Evolutionary conservation across 2,888 invertebrate species (phyloP).

Genomic region (Drosophila demipolita): DNA sequence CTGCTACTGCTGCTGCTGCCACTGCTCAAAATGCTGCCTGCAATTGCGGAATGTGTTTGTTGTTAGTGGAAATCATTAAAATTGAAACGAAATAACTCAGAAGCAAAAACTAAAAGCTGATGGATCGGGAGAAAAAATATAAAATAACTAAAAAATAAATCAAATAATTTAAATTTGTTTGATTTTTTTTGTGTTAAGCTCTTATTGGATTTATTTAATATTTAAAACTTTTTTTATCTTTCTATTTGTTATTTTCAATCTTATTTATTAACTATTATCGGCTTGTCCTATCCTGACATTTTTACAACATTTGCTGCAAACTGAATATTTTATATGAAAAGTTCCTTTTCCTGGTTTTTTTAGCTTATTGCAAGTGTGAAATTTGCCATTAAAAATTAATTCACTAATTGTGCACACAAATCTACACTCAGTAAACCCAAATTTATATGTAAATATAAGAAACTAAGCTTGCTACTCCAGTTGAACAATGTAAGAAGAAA

Average conservation of each 20-base stretch:
- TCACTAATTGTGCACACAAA: too few relatives aligned
- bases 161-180: neutral
- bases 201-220: neutral
- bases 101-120: neutral
- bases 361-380: too few relatives aligned
- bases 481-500: neutral
- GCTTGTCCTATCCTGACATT: too few relatives aligned
- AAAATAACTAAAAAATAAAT: neutral
- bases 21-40: slow-evolving; percentile 87
- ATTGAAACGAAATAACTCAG: slow-evolving; percentile 31
- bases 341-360: too few relatives aligned
- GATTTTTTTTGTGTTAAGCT: neutral
- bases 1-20: slow-evolving; percentile 86
- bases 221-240: too few relatives aligned
- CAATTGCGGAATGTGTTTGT: neutral
- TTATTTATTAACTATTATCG: too few relatives aligned
- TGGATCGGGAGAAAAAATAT: neutral
- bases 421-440: too few relatives aligned
- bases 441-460: too few relatives aligned
- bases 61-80: neutral
- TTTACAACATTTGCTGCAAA: too few relatives aligned
- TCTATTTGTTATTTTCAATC: too few relatives aligned
- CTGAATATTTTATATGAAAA: too few relatives aligned
- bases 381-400: too few relatives aligned
- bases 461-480: neutral